Conservation (phyloP, 2,888 invertebrate species). For the Parasteatoda lunata region DNA sequence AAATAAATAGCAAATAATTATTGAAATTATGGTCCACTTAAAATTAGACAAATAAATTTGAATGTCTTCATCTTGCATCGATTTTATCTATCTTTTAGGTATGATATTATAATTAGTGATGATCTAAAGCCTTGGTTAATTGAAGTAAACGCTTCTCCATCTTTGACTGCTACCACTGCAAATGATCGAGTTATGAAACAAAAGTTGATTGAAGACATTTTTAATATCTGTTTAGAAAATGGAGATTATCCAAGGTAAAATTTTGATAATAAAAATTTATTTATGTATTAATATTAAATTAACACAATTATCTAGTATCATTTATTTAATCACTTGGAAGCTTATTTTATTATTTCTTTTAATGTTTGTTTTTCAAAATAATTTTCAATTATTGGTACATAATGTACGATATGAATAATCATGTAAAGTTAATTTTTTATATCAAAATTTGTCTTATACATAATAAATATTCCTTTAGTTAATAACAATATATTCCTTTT, state of each 20-base stretch:
- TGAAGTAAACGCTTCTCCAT: slow-evolving; percentile 95
- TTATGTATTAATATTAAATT: too few relatives aligned
- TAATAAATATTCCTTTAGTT: not conserved
- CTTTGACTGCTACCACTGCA: slow-evolving; percentile 93
- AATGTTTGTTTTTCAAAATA: not conserved
- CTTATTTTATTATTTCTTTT: too few relatives aligned
- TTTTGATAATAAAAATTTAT: not conserved
- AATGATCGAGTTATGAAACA: slow-evolving; percentile 95
- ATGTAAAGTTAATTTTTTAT: not conserved
- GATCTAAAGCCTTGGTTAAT: slow-evolving; percentile 88
- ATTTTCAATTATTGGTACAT: not conserved
- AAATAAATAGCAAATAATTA: not conserved
- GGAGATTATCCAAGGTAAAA: slow-evolving; percentile 65
- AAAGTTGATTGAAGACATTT: slow-evolving; percentile 92
- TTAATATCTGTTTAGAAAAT: slow-evolving; percentile 88
- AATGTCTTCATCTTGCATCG: not conserved
- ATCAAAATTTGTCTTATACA: not conserved
- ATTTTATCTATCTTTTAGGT: slow-evolving; percentile 76
- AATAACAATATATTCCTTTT: not conserved
- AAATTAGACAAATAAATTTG: not conserved
- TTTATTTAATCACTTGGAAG: too few relatives aligned
- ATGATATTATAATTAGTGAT: slow-evolving; percentile 96
- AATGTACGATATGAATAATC: not conserved
- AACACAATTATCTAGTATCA: too few relatives aligned
- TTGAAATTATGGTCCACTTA: not conserved